phyloP scores from a whole-genome alignment of 2,888 invertebrate genomes.

The Nemotelus nigrinus region DNA sequence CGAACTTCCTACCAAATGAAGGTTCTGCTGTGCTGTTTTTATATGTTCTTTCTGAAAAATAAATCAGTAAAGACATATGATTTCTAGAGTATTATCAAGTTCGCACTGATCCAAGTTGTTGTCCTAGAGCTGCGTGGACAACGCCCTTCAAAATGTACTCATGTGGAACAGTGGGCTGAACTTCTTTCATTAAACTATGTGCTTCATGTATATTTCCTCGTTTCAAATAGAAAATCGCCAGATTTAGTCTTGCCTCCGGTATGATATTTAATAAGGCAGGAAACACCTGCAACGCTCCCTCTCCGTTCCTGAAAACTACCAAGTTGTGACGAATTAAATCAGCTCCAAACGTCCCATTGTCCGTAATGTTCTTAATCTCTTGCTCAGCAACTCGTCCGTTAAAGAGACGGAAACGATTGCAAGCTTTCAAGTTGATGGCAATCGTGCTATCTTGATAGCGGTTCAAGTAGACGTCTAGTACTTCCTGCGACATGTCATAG shows the following conservation, averaged over 20 bases:
- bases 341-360: constrained; percentile 83
- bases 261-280: constrained; percentile 94
- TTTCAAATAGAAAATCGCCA: constrained; percentile 92
- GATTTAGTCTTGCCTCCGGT: constrained; percentile 94
- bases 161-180: constrained; percentile 92
- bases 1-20: constrained; percentile 95
- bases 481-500: constrained; percentile 97
- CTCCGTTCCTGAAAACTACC: constrained; percentile 93
- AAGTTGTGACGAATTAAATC: constrained; percentile 95
- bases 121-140: constrained; percentile 92
- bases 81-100: neutral
- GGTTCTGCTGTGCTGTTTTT: constrained; percentile 95
- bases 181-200: constrained; percentile 85
- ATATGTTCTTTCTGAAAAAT: constrained; percentile 85
- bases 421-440: constrained; percentile 91
- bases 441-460: constrained; percentile 93
- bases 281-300: constrained; percentile 89
- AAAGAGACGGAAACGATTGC: constrained; percentile 80
- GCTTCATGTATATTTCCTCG: constrained; percentile 91
- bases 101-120: constrained; percentile 87
- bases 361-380: constrained; percentile 84
- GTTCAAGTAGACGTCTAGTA: constrained; percentile 91
- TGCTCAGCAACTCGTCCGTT: constrained; percentile 95
- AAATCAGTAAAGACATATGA: neutral
- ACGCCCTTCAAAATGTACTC: constrained; percentile 97